Evolutionary conservation across 2,888 invertebrate genomes (phyloP).

Genomic region (Volucella inflata): DNA sequence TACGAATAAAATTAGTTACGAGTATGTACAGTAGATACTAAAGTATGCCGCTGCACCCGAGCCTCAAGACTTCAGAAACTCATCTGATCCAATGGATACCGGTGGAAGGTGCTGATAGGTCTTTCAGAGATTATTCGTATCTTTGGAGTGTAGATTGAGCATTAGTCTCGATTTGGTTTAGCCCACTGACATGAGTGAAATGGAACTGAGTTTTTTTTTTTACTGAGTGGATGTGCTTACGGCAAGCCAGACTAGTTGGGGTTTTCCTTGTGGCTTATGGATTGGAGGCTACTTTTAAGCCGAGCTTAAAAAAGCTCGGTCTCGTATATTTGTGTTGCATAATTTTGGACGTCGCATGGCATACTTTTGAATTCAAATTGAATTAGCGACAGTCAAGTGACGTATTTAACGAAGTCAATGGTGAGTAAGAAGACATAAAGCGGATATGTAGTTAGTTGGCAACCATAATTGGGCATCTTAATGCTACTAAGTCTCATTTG

Average conservation of each 20-base stretch:
- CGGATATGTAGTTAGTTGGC: no score
- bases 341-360: no score
- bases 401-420: no score
- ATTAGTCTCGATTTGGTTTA: constrained; percentile 2
- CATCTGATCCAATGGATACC: constrained; percentile 25
- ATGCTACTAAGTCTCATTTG: no score
- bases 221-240: not conserved
- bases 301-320: no score
- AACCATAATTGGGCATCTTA: no score
- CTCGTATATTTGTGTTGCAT: no score
- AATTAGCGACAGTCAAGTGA: no score
- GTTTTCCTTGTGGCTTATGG: not conserved
- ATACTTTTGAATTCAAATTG: no score
- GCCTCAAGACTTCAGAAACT: constrained; percentile 21
- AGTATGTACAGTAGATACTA: not conserved
- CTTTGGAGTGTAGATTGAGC: not conserved
- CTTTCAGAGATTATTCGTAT: not conserved
- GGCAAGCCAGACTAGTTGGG: not conserved
- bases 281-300: no score
- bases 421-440: no score
- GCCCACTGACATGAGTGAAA: constrained; percentile 7
- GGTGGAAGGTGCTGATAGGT: constrained; percentile 6
- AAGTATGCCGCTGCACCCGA: constrained; percentile 24
- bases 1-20: constrained; percentile 5
- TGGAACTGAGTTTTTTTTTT: not conserved